Evolutionary conservation across 2,113 vertebrate species (phyloP).

Genomic region (Uria lomvia): DNA sequence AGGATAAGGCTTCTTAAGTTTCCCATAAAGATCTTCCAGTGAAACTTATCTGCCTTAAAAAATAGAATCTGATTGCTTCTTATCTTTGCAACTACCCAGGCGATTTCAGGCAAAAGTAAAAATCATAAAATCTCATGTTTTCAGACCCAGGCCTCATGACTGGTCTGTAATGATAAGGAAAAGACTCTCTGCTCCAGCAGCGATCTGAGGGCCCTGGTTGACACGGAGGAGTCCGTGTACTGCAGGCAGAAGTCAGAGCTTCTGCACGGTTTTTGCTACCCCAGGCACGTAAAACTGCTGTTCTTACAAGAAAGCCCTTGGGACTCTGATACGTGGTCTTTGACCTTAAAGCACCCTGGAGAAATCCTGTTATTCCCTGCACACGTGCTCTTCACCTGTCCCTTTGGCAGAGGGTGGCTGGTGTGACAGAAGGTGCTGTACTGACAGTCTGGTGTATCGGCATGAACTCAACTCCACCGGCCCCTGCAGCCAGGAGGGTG

Average conservation of each 20-base stretch:
- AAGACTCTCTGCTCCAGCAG: background rate
- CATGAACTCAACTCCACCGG: accelerated
- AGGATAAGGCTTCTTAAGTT: background rate
- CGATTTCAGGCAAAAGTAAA: background rate
- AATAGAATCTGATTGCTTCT: background rate
- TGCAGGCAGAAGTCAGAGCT: background rate
- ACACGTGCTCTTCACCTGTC: background rate
- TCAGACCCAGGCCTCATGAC: background rate
- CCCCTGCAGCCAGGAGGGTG: background rate
- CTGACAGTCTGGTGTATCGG: background rate
- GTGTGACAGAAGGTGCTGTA: background rate
- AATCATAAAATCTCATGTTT: background rate
- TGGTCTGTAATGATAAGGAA: background rate
- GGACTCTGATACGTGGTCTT: background rate
- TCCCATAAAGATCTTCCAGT: background rate
- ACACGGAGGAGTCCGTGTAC: background rate
- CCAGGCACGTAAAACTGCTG: accelerated
- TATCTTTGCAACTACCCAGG: background rate
- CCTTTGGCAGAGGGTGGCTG: background rate
- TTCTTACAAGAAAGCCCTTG: background rate
- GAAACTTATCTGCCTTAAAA: background rate
- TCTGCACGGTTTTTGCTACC: background rate
- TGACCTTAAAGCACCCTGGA: background rate
- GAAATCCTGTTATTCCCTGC: background rate
- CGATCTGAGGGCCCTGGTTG: background rate